Conservation (phyloP, 2,888 invertebrate genomes). For the Heliconius erato region DNA sequence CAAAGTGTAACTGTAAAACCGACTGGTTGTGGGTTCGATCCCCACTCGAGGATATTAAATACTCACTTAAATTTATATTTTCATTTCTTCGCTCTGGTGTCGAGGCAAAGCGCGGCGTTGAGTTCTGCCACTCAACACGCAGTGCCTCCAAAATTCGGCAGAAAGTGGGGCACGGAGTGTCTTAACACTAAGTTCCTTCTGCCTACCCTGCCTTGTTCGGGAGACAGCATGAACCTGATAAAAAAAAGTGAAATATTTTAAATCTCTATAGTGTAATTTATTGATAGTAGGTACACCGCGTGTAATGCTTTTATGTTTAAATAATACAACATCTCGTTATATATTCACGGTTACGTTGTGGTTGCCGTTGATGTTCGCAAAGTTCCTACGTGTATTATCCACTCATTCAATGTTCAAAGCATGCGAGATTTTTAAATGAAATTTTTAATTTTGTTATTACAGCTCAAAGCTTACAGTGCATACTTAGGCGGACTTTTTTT, state of each 20-base stretch:
- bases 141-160: too few species aligned
- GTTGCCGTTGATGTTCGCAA: background rate
- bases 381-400: slow-evolving; percentile 1
- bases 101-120: too few species aligned
- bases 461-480: background rate
- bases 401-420: slow-evolving; percentile 12
- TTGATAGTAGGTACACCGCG: background rate
- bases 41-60: too few species aligned
- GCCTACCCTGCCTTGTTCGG: too few species aligned
- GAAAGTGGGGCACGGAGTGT: too few species aligned
- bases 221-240: too few species aligned
- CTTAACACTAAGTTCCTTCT: too few species aligned
- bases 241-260: background rate
- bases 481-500: background rate
- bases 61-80: too few species aligned
- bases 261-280: slow-evolving; percentile 2
- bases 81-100: too few species aligned
- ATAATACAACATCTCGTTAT: slow-evolving; percentile 15
- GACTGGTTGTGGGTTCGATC: too few species aligned
- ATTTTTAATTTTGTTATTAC: slow-evolving; percentile 9
- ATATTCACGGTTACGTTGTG: slow-evolving; percentile 15
- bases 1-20: too few species aligned
- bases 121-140: too few species aligned
- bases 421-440: background rate
- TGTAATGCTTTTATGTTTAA: slow-evolving; percentile 15